These are phyloP conservation scores for Trichopoda pennipes DNA, from an alignment of 2,888 invertebrate genomes.

Conservation along the genomic window DNA sequence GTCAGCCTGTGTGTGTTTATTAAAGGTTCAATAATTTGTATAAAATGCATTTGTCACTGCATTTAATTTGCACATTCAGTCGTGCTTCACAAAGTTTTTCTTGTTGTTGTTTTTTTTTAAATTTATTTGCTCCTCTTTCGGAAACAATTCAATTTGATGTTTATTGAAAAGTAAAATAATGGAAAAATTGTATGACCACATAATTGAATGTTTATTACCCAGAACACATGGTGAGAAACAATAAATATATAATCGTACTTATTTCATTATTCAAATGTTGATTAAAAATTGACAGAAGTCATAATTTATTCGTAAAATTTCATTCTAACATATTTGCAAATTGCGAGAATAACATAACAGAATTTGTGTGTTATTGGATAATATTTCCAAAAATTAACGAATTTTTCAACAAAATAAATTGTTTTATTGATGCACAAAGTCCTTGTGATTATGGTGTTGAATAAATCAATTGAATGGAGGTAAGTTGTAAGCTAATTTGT, in stretches of 20 bases:
- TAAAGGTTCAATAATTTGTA: conserved; percentile 62
- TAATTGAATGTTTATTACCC: conserved; percentile 63
- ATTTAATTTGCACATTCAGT: conserved; percentile 71
- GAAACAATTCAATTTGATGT: conserved; percentile 66
- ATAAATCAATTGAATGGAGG: too few species aligned
- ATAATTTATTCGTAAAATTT: conserved; percentile 19
- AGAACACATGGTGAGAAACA: conserved; percentile 63
- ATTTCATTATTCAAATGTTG: conserved; percentile 29
- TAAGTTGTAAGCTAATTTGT: too few species aligned
- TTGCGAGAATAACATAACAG: too few species aligned
- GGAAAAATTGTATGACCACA: conserved; percentile 66
- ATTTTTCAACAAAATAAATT: too few species aligned
- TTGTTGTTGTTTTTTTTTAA: neutral
- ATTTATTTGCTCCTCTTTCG: conserved; percentile 33
- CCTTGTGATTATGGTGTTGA: too few species aligned
- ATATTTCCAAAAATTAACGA: neutral
- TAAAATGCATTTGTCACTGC: conserved; percentile 72
- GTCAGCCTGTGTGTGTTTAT: neutral
- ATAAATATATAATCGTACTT: conserved; percentile 30
- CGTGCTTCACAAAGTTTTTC: conserved; percentile 50
- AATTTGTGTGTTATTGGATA: too few species aligned
- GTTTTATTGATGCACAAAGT: too few species aligned
- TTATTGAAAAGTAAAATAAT: conserved; percentile 65
- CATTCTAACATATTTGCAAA: neutral
- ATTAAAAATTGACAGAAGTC: conserved; percentile 11